Percentiles rank a stretch among this genome's conserved stretches.
phyloP scores from a whole-genome alignment of 2,888 invertebrate genomes.

The Yponomeuta sedellus region DNA sequence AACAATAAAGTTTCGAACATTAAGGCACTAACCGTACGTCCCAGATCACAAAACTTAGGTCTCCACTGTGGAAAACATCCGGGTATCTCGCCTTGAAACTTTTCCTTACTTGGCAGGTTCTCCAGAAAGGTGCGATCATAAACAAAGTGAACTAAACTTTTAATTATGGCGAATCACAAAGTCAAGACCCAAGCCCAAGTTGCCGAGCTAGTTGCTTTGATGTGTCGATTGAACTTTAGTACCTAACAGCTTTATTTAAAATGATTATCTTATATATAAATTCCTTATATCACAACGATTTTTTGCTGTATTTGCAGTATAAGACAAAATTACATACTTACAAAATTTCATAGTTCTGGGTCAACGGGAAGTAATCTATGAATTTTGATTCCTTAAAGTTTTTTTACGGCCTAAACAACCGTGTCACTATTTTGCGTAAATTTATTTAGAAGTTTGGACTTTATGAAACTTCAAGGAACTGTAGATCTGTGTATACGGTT shows the following conservation, averaged over 20 bases:
- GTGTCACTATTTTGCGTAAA: too few relatives aligned
- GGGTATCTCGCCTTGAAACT: constrained; percentile 25
- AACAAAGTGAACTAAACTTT: constrained; percentile 60
- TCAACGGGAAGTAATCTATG: too few relatives aligned
- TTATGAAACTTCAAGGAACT: too few relatives aligned
- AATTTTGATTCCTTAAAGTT: too few relatives aligned
- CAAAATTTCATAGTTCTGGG: too few relatives aligned
- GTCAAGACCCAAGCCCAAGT: neutral
- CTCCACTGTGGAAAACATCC: constrained; percentile 52
- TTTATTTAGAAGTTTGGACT: too few relatives aligned
- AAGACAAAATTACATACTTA: too few relatives aligned
- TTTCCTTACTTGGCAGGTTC: constrained; percentile 45
- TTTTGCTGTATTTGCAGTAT: too few relatives aligned
- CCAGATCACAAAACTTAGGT: constrained; percentile 39
- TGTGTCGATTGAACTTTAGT: neutral
- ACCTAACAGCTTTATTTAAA: neutral
- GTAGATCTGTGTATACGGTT: too few relatives aligned
- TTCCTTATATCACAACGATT: too few relatives aligned
- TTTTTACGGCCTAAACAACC: too few relatives aligned
- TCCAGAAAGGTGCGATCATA: constrained; percentile 64
- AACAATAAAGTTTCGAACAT: constrained; percentile 45
- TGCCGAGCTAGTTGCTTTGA: neutral
- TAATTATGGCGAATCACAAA: constrained; percentile 61
- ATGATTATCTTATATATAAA: too few relatives aligned
- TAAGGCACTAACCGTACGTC: constrained; percentile 35